Percentiles rank a stretch among this genome's conserved stretches.
These are phyloP conservation scores for Yponomeuta sedellus DNA, from an alignment of 2,888 invertebrate genomes.

Conservation along the genomic window DNA sequence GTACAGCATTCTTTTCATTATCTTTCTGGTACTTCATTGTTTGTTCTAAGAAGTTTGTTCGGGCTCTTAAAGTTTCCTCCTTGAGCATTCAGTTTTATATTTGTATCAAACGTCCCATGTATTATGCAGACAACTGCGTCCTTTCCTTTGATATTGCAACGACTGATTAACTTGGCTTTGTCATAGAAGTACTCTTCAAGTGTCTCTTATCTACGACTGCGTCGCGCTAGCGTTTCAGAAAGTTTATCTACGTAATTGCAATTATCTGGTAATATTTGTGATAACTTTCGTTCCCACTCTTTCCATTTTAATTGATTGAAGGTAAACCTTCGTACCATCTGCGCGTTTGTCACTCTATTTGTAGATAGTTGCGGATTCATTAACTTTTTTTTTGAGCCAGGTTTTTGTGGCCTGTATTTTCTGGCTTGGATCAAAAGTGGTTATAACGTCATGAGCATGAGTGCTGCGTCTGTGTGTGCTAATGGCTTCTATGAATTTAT, in stretches of 20 bases:
- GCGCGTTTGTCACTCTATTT: constrained; percentile 16
- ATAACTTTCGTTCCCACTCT: constrained; percentile 12
- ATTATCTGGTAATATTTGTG: constrained; percentile 11
- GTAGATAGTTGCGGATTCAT: constrained; percentile 16
- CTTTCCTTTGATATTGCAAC: constrained; percentile 21
- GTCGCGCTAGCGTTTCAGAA: constrained; percentile 7
- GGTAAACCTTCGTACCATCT: constrained; percentile 18
- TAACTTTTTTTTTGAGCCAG: constrained; percentile 17
- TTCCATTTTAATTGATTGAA: constrained; percentile 15
- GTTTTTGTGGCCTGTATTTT: constrained; percentile 13
- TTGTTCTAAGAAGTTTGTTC: not conserved
- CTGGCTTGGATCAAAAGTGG: constrained; percentile 16
- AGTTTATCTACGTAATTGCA: constrained; percentile 15
- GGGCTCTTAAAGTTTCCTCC: constrained; percentile 6
- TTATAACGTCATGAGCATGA: constrained; percentile 16
- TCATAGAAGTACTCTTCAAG: constrained; percentile 21
- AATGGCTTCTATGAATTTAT: constrained; percentile 10
- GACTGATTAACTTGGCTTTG: constrained; percentile 19
- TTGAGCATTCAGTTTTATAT: constrained; percentile 22
- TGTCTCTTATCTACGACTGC: constrained; percentile 11
- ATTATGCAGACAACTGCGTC: constrained; percentile 25
- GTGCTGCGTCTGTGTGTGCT: not conserved
- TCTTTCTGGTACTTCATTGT: constrained; percentile 5
- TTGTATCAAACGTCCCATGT: constrained; percentile 23
- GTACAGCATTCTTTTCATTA: not conserved